Base-by-base conservation (phyloP, 2,888 invertebrate species). In the Rhagonycha fulva region DNA sequence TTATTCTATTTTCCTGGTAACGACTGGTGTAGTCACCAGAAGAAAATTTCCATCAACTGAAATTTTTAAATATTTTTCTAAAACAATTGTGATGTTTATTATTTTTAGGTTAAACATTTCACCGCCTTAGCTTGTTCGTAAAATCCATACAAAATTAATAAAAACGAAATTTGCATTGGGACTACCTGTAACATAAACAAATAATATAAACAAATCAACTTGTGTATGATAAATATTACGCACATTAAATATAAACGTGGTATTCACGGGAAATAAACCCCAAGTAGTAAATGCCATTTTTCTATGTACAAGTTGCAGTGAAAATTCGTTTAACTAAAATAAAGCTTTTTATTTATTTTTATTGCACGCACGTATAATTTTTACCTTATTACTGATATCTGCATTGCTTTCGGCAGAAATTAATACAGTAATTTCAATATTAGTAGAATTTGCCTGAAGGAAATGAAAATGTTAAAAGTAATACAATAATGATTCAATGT, bases 181-280 rank as follows among this genome's bases (percentile, higher is more conserved):
- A 66, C 24, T 24, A 66, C 24, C 63, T 66, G 24, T 24, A 66
- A 10, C 11, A 63, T 4, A 63, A 63, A 62, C 23, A 32, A 32
- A 32, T n/a, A 32, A 32, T n/a, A 12, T 26, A 26, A 67, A n/a
- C 28, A 26, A 67, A 26, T 67, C 2, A 24, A 67, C 14, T 24
- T 12, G 67, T 14, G 4, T 14, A 30, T 68, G 26, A 9, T 14
- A 26, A 68, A 68, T 28, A 10, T 47, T 24, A 76, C 76, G 66
- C 26, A 78, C 78, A 14, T 75, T 78, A 62, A 73, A 76, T 24
- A 78, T 66, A 32, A 76, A 62, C 3, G 73, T 71, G 5, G 67
- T 75, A 60, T 78, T 73, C 7, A 76, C 60, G 12, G 14, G 14
- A 47, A 78, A 78, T 3, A 78, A 68, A 19, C 76, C 78, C 70